Conservation (phyloP, 2,113 vertebrate species). For the Formicarius rufipectus region DNA sequence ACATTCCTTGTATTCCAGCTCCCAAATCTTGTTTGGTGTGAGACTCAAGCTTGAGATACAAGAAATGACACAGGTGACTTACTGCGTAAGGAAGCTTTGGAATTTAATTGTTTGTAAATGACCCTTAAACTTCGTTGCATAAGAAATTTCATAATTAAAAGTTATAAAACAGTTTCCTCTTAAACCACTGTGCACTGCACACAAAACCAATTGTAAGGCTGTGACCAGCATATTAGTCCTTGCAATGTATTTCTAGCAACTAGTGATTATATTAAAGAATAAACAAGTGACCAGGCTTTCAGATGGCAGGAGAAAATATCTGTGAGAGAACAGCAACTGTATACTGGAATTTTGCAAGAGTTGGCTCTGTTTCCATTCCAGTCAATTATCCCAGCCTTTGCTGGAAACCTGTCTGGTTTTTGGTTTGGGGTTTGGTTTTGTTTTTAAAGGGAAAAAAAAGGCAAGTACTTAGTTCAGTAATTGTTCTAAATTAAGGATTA, state of each 20-base stretch:
- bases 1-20: neutral
- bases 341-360: neutral
- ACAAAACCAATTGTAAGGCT: neutral
- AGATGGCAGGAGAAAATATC: neutral
- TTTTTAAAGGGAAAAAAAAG: neutral
- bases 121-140: neutral
- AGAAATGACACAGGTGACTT: neutral
- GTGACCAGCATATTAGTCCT: neutral
- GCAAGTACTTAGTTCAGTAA: neutral
- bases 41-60: neutral
- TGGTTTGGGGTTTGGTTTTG: neutral
- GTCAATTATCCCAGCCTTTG: neutral
- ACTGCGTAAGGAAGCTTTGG: neutral
- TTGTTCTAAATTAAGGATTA: slow-evolving; percentile 32
- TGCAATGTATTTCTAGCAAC: slow-evolving; percentile 3
- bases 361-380: neutral
- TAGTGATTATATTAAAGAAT: neutral
- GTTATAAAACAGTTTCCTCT: slow-evolving; percentile 10
- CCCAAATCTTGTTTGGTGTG: neutral
- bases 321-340: neutral
- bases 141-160: slow-evolving; percentile 10
- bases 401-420: slow-evolving; percentile 32
- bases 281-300: neutral
- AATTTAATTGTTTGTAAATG: neutral
- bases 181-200: neutral